Percentiles rank a stretch among this genome's conserved stretches.
phyloP scores from a whole-genome alignment of 2,113 vertebrate species.

The Misgurnus anguillicaudatus region DNA sequence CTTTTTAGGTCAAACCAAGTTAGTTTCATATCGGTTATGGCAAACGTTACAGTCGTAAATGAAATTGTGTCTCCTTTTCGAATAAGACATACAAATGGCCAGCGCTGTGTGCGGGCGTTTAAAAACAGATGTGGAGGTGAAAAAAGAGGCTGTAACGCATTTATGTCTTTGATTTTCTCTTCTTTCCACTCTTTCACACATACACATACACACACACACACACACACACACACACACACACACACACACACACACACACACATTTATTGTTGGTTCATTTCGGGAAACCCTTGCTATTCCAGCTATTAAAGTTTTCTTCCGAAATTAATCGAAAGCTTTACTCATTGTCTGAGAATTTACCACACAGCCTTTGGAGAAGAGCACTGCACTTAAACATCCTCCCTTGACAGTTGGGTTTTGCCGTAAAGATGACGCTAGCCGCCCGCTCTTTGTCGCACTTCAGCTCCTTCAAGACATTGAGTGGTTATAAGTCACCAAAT shows the following conservation, averaged over 20 bases:
- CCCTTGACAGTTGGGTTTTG: not conserved
- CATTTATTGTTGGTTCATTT: constrained; percentile 3
- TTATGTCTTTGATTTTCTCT: constrained; percentile 29
- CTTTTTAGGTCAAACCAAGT: constrained; percentile 17
- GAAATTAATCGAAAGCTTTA: constrained; percentile 6
- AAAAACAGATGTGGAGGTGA: constrained; percentile 46
- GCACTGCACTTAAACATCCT: not conserved
- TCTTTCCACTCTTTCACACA: constrained; percentile 18
- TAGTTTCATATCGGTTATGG: constrained; percentile 19
- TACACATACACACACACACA: not conserved
- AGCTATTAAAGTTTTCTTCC: not conserved
- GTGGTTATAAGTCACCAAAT: constrained; percentile 40
- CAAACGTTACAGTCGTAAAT: constrained; percentile 29
- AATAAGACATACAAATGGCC: constrained; percentile 35
- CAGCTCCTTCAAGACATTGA: constrained; percentile 12
- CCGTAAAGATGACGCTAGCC: too few species aligned
- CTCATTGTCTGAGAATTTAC: constrained; percentile 47
- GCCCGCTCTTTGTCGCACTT: not conserved
- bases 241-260: constrained; percentile 3
- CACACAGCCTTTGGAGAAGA: not conserved
- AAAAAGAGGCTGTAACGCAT: constrained; percentile 38
- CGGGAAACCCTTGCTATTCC: not conserved
- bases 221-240: constrained; percentile 3
- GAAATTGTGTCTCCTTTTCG: constrained; percentile 9
- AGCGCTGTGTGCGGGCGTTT: constrained; percentile 46